Base-by-base conservation (phyloP, 2,113 vertebrate species). In the Psittacus erithacus region DNA sequence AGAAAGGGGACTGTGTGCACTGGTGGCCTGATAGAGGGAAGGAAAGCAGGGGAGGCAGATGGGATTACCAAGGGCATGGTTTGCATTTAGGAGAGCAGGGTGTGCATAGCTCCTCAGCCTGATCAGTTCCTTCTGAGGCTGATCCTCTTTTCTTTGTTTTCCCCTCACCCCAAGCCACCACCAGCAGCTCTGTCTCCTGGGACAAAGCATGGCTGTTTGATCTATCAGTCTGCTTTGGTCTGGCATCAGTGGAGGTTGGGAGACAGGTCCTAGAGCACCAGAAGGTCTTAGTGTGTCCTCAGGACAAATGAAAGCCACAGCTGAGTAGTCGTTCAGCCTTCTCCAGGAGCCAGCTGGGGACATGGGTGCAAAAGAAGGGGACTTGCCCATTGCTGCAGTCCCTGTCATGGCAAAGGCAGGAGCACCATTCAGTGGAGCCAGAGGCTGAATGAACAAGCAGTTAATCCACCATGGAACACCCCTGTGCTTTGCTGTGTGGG, bases 1-100 rank as follows among this genome's bases (percentile, higher is more conserved):
- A 98, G 97, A 98, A 98, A 98, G 96, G 96, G 86, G 85, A 78
- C 97, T 98, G 97, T 98, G 98, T 98, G 97, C 76, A 60, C 97
- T 96, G 96, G 96, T 94, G 97, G 97, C 94, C 97, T 96, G 86
- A 87, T 78, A 95, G 88, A 83, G 24, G 85, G 88, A 67, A 86
- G 60, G 89, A 97, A 80, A 90, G 88, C 92, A 95, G 89, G 85
- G 39, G 82, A 86, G 33, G 81, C 87, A 88, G 97, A 97, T 96
- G 93, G 94, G 96, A 97, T 98, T 97, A 96, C 89, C 38, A 33
- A 81, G 73, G 84, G 74, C 96, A 90, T 69, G 93, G 95, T 96
- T 97, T 97, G 90, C 91, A 89, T 97, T 98, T 94, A 79, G 90
- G 68, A 97, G 85, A 89, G 67, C 14, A 6, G 90, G 38, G 80